Evolutionary conservation across 2,113 vertebrate genomes (phyloP).

Genomic region (Tupaia chinensis): DNA sequence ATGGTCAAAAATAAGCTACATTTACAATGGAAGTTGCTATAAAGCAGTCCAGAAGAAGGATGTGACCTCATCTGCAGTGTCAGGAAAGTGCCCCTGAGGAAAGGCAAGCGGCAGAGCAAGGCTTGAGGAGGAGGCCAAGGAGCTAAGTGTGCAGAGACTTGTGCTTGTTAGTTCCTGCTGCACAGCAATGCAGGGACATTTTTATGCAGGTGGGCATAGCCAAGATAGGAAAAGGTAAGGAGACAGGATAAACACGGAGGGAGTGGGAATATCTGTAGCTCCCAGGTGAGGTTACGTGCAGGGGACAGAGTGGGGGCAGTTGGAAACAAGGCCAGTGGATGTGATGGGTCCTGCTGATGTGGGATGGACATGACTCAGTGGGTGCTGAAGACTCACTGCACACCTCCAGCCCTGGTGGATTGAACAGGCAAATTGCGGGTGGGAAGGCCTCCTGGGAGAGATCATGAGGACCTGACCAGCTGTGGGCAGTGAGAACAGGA

Average conservation of each 20-base stretch:
- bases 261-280: neutral
- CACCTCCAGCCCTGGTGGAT: neutral
- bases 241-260: neutral
- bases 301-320: accelerated
- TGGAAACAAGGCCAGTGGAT: neutral
- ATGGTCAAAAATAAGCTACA: neutral
- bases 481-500: neutral
- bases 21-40: neutral
- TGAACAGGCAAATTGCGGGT: neutral
- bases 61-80: neutral
- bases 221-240: neutral
- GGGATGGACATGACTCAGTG: neutral
- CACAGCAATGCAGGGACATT: neutral
- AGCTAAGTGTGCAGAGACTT: neutral
- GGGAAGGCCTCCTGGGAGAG: neutral
- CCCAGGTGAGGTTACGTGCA: neutral
- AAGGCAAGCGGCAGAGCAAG: neutral
- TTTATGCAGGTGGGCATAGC: accelerated
- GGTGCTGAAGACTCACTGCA: accelerated
- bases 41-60: neutral
- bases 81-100: neutral
- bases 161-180: accelerated
- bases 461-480: neutral
- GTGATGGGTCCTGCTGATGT: too few relatives aligned
- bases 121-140: neutral